Evolutionary conservation across 2,113 vertebrate genomes (phyloP), one percentile per base, ranked within the genome.

Genomic region (Pelvicachromis taeniatus): DNA sequence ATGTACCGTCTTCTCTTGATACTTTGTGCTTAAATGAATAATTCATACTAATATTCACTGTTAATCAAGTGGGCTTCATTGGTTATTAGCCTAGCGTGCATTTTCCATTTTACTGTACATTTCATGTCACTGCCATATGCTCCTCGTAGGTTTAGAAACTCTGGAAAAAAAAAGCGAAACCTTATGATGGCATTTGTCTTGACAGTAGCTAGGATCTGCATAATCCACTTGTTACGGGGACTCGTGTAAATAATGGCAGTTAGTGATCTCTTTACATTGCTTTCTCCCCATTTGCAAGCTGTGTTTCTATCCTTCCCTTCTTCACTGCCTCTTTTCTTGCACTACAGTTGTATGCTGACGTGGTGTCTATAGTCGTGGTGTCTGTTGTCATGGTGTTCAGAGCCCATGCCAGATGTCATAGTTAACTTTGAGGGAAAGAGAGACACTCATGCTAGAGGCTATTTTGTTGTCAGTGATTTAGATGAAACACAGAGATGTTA

Each of bases 391-490:
- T 95, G 94, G 90, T 96, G 95, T 96, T 96, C 96, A 94, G 96
- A 96, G 96, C 88, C 96, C 94, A 96, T 97, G 96, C 96, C 96
- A 96, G 95, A 96, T 96, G 96, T 96, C 96, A 95, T 95, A 97
- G 94, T 95, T 96, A 96, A 95, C 94, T 95, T 96, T 97, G 96
- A 92, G 93, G 82, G 92, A 89, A 89, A 92, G 85, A 86, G 80
- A 91, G 93, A 91, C 95, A 97, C 91, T 93, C 95, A 92, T 91
- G 95, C 95, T 97, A 92, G 95, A 96, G 93, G 94, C 95, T 96
- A 95, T 82, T 97, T 96, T 96, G 96, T 96, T 97, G 95, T 96
- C 95, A 95, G 91, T 97, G 90, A 96, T 97, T 96, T 93, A 96
- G 95, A 95, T 95, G 93, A 97, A 94, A 95, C 95, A 92, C 92